Evolutionary conservation across 2,888 invertebrate species (phyloP).

Genomic region (Busseola fusca): DNA sequence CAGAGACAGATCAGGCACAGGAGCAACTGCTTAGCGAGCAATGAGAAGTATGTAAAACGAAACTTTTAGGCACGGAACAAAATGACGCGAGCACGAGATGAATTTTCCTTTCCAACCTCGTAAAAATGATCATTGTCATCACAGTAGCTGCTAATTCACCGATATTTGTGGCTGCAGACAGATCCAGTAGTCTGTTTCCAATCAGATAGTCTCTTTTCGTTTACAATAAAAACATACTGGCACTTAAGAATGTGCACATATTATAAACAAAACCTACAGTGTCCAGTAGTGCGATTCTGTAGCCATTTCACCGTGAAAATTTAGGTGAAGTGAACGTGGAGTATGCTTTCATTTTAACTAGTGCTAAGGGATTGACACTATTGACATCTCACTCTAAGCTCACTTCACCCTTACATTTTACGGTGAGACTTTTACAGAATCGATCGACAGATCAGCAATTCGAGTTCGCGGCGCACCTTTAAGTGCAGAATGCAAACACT

Average conservation of each 20-base stretch:
- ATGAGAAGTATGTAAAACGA: not conserved
- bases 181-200: too few relatives aligned
- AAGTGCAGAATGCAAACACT: constrained; percentile 22
- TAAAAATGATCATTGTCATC: not conserved
- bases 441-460: constrained; percentile 1
- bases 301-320: too few relatives aligned
- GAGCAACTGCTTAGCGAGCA: not conserved
- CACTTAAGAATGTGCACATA: not conserved
- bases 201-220: not conserved
- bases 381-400: too few relatives aligned
- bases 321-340: too few relatives aligned
- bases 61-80: not conserved
- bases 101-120: not conserved
- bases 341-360: too few relatives aligned
- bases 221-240: not conserved
- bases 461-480: not conserved
- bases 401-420: too few relatives aligned
- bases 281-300: too few relatives aligned
- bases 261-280: not conserved
- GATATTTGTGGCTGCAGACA: not conserved
- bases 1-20: not conserved
- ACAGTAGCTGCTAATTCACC: not conserved
- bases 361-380: too few relatives aligned
- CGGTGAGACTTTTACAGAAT: too few relatives aligned
- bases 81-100: not conserved